Percentiles rank a stretch among this genome's conserved stretches.
phyloP scores from a whole-genome alignment of 2,113 vertebrate genomes.

The Phrynocephalus versicolor region DNA sequence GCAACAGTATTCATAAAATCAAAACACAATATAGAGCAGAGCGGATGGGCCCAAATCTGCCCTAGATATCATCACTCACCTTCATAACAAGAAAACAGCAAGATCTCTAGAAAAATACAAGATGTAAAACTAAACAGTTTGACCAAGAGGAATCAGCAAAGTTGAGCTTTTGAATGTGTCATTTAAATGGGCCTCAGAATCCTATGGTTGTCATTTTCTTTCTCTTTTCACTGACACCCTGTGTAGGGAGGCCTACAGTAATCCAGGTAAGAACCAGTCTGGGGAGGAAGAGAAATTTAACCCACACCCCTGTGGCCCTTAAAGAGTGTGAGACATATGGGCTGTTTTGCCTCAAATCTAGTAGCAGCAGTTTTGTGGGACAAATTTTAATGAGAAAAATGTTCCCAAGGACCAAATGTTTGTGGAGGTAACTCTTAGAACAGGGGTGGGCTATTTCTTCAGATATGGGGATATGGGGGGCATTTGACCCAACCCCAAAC shows the following conservation, averaged over 20 bases:
- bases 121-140: background rate
- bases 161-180: background rate
- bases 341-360: too few species aligned
- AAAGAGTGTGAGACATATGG: background rate
- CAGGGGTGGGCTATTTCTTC: too few species aligned
- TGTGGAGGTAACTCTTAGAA: too few species aligned
- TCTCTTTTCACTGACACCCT: background rate
- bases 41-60: conserved; percentile 13
- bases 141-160: conserved; percentile 1
- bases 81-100: background rate
- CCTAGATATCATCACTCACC: background rate
- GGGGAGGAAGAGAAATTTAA: background rate
- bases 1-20: conserved; percentile 6
- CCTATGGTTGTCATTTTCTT: background rate
- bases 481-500: too few species aligned
- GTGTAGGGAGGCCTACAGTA: too few species aligned
- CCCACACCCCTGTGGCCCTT: background rate
- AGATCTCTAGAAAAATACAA: background rate
- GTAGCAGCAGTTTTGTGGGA: too few species aligned
- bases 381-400: background rate
- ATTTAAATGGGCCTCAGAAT: background rate
- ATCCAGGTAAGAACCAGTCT: background rate
- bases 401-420: too few species aligned
- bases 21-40: conserved; percentile 34
- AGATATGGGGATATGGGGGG: too few species aligned